Evolutionary conservation across 2,113 vertebrate genomes (phyloP).

Genomic region (Poeciliopsis occidentalis): DNA sequence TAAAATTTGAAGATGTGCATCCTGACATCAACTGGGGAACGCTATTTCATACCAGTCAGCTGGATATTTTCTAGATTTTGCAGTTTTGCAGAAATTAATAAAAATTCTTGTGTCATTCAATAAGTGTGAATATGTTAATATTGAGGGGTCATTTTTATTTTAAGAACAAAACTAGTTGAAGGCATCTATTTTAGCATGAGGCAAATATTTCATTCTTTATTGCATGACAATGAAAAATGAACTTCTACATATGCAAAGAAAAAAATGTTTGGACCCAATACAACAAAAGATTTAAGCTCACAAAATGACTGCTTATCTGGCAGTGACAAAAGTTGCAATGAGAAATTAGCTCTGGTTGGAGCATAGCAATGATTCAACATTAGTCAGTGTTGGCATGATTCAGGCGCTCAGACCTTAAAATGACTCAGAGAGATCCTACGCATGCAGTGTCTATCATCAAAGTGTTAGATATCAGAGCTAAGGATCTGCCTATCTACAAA

Average conservation of each 20-base stretch:
- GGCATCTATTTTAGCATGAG: not conserved
- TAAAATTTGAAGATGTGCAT: too few relatives aligned
- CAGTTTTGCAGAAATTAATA: not conserved
- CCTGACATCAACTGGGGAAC: too few relatives aligned
- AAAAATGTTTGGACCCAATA: not conserved
- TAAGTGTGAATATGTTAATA: not conserved
- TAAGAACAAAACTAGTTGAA: not conserved
- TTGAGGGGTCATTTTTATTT: not conserved
- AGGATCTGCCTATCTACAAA: conserved; percentile 12
- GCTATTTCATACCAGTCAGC: too few relatives aligned
- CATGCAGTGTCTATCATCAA: conserved; percentile 43
- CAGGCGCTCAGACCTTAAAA: conserved; percentile 54
- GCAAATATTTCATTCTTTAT: not conserved
- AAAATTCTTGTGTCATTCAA: not conserved
- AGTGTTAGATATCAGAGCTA: conserved; percentile 27
- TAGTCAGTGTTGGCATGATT: conserved; percentile 60
- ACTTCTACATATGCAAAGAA: conserved; percentile 33
- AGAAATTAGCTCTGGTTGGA: conserved; percentile 42
- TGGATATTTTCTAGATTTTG: not conserved
- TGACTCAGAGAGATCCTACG: conserved; percentile 63
- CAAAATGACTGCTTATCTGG: conserved; percentile 27
- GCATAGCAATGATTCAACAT: conserved; percentile 43
- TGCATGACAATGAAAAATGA: too few relatives aligned
- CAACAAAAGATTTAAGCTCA: conserved; percentile 15
- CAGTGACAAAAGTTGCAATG: conserved; percentile 30